Conservation (phyloP, 2,888 invertebrate genomes). For the Crepidodera aurea region DNA sequence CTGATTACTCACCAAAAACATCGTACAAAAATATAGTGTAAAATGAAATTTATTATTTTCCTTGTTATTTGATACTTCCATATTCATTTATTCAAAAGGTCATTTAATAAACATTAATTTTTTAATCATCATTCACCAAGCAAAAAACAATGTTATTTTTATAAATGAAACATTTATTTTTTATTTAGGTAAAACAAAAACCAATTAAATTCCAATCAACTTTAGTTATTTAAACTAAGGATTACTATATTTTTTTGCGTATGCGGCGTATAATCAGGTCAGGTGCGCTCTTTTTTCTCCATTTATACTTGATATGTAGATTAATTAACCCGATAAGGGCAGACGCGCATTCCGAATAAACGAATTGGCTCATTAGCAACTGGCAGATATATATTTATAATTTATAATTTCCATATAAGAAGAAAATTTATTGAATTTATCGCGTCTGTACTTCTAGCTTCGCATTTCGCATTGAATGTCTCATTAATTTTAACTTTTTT, state of each 20-base stretch:
- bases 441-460: not conserved
- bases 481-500: conserved; percentile 25
- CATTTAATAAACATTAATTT: too few species aligned
- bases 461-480: not conserved
- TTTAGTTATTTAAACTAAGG: too few species aligned
- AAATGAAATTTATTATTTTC: too few species aligned
- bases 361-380: conserved; percentile 10
- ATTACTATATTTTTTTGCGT: not conserved
- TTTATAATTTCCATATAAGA: conserved; percentile 29
- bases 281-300: not conserved
- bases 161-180: too few species aligned
- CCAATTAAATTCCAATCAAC: too few species aligned
- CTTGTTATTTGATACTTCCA: too few species aligned
- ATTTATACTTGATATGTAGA: conserved; percentile 3
- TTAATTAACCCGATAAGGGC: conserved; percentile 11
- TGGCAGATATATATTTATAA: conserved; percentile 22
- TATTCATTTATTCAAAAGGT: too few species aligned
- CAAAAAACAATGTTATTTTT: too few species aligned
- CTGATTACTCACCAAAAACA: too few species aligned
- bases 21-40: too few species aligned
- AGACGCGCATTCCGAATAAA: conserved; percentile 8
- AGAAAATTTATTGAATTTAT: conserved; percentile 22
- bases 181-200: too few species aligned
- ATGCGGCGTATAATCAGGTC: conserved; percentile 2
- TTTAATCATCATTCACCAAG: too few species aligned